Base-by-base conservation (phyloP, 2,888 invertebrate genomes). In the Acleris cristana region DNA sequence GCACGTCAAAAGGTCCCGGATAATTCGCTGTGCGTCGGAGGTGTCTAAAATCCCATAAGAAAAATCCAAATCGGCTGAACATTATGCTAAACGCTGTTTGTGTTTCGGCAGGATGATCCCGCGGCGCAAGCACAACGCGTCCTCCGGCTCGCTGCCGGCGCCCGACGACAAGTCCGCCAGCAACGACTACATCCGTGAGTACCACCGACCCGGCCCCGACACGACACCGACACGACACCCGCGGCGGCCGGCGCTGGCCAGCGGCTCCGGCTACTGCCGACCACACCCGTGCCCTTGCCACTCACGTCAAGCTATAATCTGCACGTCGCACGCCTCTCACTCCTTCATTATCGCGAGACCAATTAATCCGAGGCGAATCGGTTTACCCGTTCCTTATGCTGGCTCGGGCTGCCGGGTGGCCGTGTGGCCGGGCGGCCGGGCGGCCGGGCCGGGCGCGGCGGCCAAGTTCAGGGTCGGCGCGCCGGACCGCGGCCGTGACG, bases 111-210 rank as follows among this genome's bases (percentile, higher is more conserved):
- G 90, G 74, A 92, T 92, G 92, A 92, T 92, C 72, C 92, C 92
- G 69, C 82, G 91, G 64, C 83, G 92, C 69, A 92, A 92, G 70
- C 92, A 92, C 86, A 92, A 92, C 84, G 89, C 86, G 55, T 90
- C 90, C 44, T 88, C 90, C 70, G 90, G 88, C 77, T 91, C 92
- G 64, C 84, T 90, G 74, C 91, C 85, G 85, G 89, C 86, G 76
- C 88, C 76, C 66, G 90, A 91, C 80, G 91, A 90, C 85, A 92
- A 91, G 81, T 84, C 88, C 76, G 92, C 92, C 82, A 92, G 92
- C 85, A 91, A 90, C 76, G 92, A 92, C 80, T 87, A 92, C 82
- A 92, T 92, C 67, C 75, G 92, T 92, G 68, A 89, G 91, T 88
- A 73, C 19, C 6, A 18, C 55, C 34, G 34, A 18, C 34, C n/a